Evolutionary conservation across 2,797 vertebrate genomes (phyloP), one percentile per base, ranked within the genome.

Genomic region (Geotrypetes seraphini): DNA sequence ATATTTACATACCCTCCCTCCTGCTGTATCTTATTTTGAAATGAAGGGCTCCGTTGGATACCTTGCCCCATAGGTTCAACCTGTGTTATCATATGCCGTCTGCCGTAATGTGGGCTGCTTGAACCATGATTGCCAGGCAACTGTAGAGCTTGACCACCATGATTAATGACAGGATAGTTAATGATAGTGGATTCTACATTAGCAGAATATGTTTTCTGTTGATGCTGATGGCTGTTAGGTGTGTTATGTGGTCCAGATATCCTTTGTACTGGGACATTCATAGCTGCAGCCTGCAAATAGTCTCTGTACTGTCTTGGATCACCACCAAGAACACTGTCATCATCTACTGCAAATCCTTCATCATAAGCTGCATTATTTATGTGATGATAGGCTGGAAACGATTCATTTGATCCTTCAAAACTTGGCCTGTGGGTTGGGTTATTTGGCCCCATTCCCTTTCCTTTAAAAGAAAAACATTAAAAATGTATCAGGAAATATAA

Each of bases 21-120:
- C 10, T 86, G 82, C 6, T 83, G 73, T 58, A 91, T 83, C 75
- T 97, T 95, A 69, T 81, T 93, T 66, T 97, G 95, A 67, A 98
- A 97, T 57, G 95, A 98, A 5, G 91, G 83, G 42, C 89, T 98
- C 50, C 92, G 79, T 71, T 97, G 91, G 31, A 97, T 64, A 8
- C 86, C 81, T 3, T 93, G 97, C 11, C 76, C 83, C 10, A 84
- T 62, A 1, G 73, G 43, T 8, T 85, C 83, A 4, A 62, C 66
- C 0, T 85, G 73, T 55, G 87, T 86, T 60, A 92, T 86, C 47
- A 92, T 80, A 57, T 91, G 90, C 8, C 85, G 76, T 38, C 91
- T 78, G 14, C 71, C 38, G 12, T 90, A 92, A 24, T 85, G 85
- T 0, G 84, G 79, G 18, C 79, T 75, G 3, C 74, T 84, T 47